Evolutionary conservation across 2,113 vertebrate species (phyloP), one percentile per base, ranked within the genome.

Genomic region (Hydrolagus affinis): DNA sequence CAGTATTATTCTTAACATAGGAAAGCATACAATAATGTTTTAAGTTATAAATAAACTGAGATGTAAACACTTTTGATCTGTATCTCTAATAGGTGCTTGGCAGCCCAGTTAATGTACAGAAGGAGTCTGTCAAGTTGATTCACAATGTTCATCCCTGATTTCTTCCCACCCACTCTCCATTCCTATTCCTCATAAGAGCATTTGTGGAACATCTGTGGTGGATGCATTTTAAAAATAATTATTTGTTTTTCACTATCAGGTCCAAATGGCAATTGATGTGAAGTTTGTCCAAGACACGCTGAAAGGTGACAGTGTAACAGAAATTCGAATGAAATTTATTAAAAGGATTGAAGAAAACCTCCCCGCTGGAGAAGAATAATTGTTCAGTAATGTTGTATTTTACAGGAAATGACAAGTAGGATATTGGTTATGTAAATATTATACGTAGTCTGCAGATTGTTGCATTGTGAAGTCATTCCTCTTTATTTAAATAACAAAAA

Each of bases 181-280:
- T 44, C 6, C 44, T 6, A 44, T 44, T n/a, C 44, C 44, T 44
- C 6, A 44, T 44, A 85, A 85, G 14, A 59, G 21, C 23, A 21
- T 4, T 72, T 8, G 28, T 71, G 4, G 68, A 85, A 71, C 69
- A 71, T 56, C 10, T 56, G 6, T 17, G 57, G 25, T 23, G n/a
- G 23, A 4, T 59, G 21, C 56, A 57, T 72, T 85, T 19, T 56
- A 9, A 44, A 17, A 11, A 21, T 62, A 56, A 57, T 14, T 73
- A 17, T 57, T 71, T 44, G 17, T 80, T 59, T 32, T 78, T 15
- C 21, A 12, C 69, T 87, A 14, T 86, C 86, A 99, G 98, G 97
- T 99, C 85, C 98, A 99, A 93, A 99, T 99, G 98, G 97, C 97
- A 0, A 97, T 99, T n/a, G 98, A 99, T 85, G 97, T 98, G 78